Evolutionary conservation across 37 sponge, comb jelly and placozoan genomes (phyloP).

Genomic region (Geodia barretti): DNA sequence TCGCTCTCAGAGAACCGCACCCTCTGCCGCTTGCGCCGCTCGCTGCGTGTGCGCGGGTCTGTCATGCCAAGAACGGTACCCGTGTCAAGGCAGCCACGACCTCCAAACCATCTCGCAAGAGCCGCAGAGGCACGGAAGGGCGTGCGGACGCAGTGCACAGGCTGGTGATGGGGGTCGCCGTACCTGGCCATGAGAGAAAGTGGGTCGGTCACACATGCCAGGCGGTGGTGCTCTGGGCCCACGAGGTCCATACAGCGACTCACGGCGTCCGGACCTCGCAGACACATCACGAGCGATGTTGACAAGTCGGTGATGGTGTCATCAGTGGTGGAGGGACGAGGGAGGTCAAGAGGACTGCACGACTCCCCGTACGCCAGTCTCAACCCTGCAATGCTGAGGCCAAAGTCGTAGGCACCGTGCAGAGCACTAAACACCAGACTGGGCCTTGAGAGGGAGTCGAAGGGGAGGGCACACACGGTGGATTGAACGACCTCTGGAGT

Average conservation of each 20-base stretch:
- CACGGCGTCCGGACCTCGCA: conserved; percentile 67
- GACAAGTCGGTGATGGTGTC: not conserved
- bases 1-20: conserved; percentile 75
- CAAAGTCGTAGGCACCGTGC: not conserved
- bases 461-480: conserved; percentile 20
- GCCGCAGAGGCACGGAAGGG: conserved; percentile 23
- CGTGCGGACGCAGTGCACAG: conserved; percentile 24
- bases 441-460: not conserved
- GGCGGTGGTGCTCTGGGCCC: conserved; percentile 52
- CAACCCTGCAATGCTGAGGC: conserved; percentile 61
- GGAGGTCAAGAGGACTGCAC: not conserved
- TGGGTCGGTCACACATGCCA: conserved; percentile 75
- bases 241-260: conserved; percentile 43
- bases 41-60: conserved; percentile 60
- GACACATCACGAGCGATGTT: conserved; percentile 38
- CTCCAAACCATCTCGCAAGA: conserved; percentile 77
- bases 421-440: conserved; percentile 28
- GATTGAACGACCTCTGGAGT: conserved; percentile 1
- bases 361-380: conserved; percentile 34
- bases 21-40: conserved; percentile 66
- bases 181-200: conserved; percentile 54
- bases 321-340: not conserved
- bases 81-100: conserved; percentile 57
- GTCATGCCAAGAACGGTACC: conserved; percentile 65
- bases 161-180: not conserved